A percentile compares a stretch with the other conserved stretches of the same genome.
Conservation (phyloP, 1,140 invertebrate genomes). For the Habropoda laboriosa region DNA sequence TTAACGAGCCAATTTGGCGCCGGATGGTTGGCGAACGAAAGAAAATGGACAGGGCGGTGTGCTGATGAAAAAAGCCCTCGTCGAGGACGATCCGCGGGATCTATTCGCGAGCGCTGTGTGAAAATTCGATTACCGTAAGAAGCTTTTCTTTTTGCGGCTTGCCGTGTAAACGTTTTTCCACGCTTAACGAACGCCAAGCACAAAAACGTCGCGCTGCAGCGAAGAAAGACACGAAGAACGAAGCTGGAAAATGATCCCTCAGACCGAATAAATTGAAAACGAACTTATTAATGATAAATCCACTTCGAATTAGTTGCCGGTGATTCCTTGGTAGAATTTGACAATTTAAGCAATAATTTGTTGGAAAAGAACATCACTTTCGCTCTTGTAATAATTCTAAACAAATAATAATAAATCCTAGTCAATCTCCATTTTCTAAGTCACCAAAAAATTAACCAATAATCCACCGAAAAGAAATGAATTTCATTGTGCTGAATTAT, state of each 20-base stretch:
- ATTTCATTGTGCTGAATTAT: no score
- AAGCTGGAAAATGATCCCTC: not conserved
- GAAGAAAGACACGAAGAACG: not conserved
- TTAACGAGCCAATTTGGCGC: conserved; percentile 59
- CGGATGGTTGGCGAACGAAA: conserved; percentile 28
- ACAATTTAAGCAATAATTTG: no score
- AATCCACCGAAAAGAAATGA: no score
- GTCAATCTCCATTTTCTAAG: no score
- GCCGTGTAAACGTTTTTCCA: conserved; percentile 31
- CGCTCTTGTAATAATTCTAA: no score
- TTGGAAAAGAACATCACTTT: no score
- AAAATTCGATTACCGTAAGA: conserved; percentile 60
- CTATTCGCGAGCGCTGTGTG: conserved; percentile 29
- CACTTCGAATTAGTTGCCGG: no score
- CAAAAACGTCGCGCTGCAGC: not conserved
- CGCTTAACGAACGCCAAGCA: not conserved
- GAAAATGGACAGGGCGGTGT: conserved; percentile 8
- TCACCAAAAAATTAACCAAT: no score
- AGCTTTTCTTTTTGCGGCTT: not conserved
- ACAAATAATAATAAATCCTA: no score
- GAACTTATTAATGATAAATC: no score
- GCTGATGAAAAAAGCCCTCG: conserved; percentile 21
- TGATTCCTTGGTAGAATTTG: no score
- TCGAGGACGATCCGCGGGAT: conserved; percentile 9
- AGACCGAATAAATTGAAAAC: not conserved